phyloP scores from a whole-genome alignment of 2,888 invertebrate species.

The Seladonia tumulorum region DNA sequence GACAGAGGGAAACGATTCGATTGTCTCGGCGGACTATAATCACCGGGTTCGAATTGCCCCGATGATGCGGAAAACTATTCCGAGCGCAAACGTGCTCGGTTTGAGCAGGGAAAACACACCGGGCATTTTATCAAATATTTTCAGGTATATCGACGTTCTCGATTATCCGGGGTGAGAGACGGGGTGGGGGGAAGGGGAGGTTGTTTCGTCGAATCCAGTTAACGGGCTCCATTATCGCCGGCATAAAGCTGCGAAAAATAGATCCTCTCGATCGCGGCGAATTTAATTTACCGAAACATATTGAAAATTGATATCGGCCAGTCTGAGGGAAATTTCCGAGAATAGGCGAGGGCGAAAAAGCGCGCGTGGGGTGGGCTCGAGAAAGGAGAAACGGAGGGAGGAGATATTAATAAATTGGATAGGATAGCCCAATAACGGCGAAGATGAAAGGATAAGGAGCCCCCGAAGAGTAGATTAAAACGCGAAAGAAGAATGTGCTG shows the following conservation, averaged over 20 bases:
- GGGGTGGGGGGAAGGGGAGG: too few relatives aligned
- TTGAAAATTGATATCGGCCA: neutral
- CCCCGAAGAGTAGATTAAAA: neutral
- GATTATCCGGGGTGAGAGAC: neutral
- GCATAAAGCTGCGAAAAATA: conserved; percentile 1
- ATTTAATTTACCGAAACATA: conserved; percentile 17
- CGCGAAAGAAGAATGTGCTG: neutral
- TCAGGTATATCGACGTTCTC: neutral
- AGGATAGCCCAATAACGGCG: conserved; percentile 2
- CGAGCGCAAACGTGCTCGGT: neutral
- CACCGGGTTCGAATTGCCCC: conserved; percentile 9
- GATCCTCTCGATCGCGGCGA: neutral
- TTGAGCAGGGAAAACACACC: neutral
- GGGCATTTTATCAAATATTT: conserved; percentile 2
- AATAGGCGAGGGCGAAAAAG: neutral
- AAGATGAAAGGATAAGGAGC: neutral
- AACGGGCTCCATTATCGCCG: neutral
- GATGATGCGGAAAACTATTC: neutral
- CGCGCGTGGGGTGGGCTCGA: neutral
- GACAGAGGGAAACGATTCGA: conserved; percentile 1
- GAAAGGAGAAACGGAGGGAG: neutral
- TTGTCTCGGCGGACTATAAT: conserved; percentile 16
- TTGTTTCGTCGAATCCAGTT: neutral
- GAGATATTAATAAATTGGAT: conserved; percentile 5
- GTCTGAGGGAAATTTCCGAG: neutral